Base-by-base conservation (phyloP, 1,140 invertebrate genomes). In the Drosophila albomicans region DNA sequence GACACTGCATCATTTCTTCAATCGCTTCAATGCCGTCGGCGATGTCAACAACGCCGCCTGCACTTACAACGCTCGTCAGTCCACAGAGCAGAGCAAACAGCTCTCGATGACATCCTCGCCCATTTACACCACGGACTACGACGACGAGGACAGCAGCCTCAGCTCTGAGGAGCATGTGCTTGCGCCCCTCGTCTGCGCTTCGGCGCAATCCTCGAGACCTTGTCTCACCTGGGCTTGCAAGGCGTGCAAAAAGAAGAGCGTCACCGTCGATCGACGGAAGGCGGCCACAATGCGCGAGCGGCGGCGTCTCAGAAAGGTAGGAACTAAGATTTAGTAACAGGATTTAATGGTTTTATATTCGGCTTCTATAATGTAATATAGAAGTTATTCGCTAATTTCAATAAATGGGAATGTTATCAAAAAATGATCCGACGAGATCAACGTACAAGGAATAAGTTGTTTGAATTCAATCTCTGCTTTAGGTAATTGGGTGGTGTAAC, bases 141-240 rank as follows among this genome's bases (percentile, higher is more conserved):
- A 92, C 28, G 82, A 87, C 20, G 82, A 86, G 61, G 92, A 92
- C 6, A 92, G 90, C 49, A 92, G 91, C 13, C 75, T 92, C 6
- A 92, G 91, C 20, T 92, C 92, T 2, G 92, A 92, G 68, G 92
- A 93, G 64, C 94, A 94, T 79, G 93, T 94, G 46, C 82, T 94
- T 43, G 94, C 94, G 6, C 94, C 94, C 0, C 82, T 93, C 0
- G 81, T 89, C 15, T 92, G 93, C 76, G 80, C 87, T 13, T 88
- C 88, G 15, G 79, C 92, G 48, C 94, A 94, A 48, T 94, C 94
- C 7, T 95, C 94, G 35, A 94, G 97, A 52, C 94, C 96, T 59
- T 99, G 98, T 91, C 94, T 99, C 1, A 94, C 98, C 1, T 99
- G 98, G 98, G 98, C 98, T 4, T 99, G 98, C 93, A 99, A 99